Evolutionary conservation across 2,888 invertebrate species (phyloP), one percentile per base, ranked within the genome.

Genomic region (Zonitis immaculata): DNA sequence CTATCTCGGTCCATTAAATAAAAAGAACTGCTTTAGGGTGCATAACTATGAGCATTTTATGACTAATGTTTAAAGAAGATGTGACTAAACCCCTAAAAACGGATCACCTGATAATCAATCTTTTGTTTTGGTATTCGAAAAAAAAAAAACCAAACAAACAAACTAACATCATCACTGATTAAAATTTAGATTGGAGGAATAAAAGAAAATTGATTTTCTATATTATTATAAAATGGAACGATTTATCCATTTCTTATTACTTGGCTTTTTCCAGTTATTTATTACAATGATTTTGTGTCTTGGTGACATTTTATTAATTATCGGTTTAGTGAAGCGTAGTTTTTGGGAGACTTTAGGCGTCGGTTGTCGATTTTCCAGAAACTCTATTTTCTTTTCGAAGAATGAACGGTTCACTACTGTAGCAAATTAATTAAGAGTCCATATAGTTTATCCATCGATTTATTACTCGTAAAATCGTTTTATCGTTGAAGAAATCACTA

Each of bases 261-360:
- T 54, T n/a, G n/a, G n/a, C n/a, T 42, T 52, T 59, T 60, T 58
- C 62, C 60, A 56, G 57, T 64, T 65, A 64, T 65, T 65, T 64
- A 64, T 63, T 59, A 59, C 65, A 57, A 59, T 56, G 56, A 61
- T 61, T 64, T 65, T 64, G n/a, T 64, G 64, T 62, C 51, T 49
- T 45, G 56, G 59, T 63, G 65, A 63, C 63, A 60, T 64, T 62
- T 65, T 65, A 64, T 65, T 64, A 64, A 65, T 65, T 65, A 65
- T 62, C 59, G 57, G 18, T 39, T 39, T 39, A 39, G 9, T 5
- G 9, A n/a, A 39, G 18, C 18, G 39, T 39, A 39, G 20, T 39
- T 39, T 39, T n/a, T n/a, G n/a, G 9, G n/a, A 18, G 39, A 39
- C 39, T 39, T 1, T 39, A 39, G n/a, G 18, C 20, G 20, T 39